Percentiles rank a stretch among this genome's conserved stretches.
These are phyloP conservation scores for Meloidogyne exigua DNA, from an alignment of 1,140 invertebrate genomes.

Conservation along the genomic window DNA sequence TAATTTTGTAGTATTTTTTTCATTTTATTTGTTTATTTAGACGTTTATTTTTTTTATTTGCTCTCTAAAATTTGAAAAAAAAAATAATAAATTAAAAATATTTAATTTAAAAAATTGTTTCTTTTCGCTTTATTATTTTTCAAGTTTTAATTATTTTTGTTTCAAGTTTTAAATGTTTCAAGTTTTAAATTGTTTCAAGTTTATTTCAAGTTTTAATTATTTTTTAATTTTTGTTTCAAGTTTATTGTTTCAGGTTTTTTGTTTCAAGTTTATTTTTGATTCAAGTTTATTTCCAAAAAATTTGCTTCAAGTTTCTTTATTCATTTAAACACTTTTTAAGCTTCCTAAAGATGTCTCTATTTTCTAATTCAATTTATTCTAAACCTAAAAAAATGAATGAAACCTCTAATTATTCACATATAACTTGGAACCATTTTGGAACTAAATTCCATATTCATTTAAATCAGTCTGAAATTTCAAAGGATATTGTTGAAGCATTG, in stretches of 20 bases:
- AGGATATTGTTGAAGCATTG: neutral
- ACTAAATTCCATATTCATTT: constrained; percentile 10
- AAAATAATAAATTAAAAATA: too few species aligned
- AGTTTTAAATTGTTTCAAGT: too few species aligned
- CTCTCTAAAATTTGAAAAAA: too few species aligned
- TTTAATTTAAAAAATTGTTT: too few species aligned
- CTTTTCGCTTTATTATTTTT: neutral
- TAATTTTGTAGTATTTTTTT: too few species aligned
- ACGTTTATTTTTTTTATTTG: too few species aligned
- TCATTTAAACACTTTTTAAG: neutral
- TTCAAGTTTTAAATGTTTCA: too few species aligned
- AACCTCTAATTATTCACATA: neutral
- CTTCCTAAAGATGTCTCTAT: neutral
- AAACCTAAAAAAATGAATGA: too few species aligned
- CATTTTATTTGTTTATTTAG: too few species aligned
- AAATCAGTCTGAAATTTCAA: neutral
- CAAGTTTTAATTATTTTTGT: constrained; percentile 4
- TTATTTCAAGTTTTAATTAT: too few species aligned
- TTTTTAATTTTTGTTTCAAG: too few species aligned
- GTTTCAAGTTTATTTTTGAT: neutral
- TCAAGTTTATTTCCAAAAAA: too few species aligned
- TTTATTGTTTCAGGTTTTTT: neutral
- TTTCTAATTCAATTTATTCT: neutral
- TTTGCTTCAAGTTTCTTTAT: neutral
- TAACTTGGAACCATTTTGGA: constrained; percentile 25